Percentiles rank a stretch among this genome's conserved stretches.
Evolutionary conservation across 2,113 vertebrate species (phyloP).

Genomic region (Stigmatopora nigra): DNA sequence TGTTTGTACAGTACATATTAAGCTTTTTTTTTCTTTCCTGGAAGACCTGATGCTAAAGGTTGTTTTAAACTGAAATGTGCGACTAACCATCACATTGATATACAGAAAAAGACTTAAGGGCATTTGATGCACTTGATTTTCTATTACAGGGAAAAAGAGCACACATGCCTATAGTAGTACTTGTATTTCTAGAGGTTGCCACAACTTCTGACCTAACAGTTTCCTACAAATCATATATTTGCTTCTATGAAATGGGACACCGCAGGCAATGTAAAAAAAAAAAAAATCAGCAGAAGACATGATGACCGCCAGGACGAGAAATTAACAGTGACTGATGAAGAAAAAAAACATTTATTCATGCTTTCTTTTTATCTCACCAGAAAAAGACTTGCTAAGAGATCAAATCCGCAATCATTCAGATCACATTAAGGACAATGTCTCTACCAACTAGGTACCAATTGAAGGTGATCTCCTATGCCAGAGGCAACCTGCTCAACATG

Average conservation of each 20-base stretch:
- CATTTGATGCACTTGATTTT: conserved; percentile 41
- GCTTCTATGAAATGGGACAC: neutral
- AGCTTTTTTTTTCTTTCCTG: conserved; percentile 16
- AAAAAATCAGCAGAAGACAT: conserved; percentile 22
- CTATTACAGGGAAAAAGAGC: conserved; percentile 13
- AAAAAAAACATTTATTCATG: neutral
- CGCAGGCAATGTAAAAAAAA: conserved; percentile 2
- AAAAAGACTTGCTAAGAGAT: conserved; percentile 1
- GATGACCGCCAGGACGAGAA: conserved; percentile 6
- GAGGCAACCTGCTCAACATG: conserved; percentile 32
- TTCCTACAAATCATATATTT: neutral
- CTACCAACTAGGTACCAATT: conserved; percentile 22
- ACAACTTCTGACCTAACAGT: conserved; percentile 19
- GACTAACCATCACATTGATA: conserved; percentile 55
- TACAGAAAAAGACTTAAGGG: conserved; percentile 54
- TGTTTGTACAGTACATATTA: neutral
- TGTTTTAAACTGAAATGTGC: conserved; percentile 49
- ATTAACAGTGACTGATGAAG: conserved; percentile 4
- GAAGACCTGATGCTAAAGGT: conserved; percentile 35
- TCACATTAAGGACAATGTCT: conserved; percentile 17
- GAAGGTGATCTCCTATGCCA: conserved; percentile 21
- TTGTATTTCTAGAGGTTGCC: conserved; percentile 44
- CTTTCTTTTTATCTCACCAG: conserved; percentile 1
- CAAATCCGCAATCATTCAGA: conserved; percentile 42
- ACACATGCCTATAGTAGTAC: neutral